phyloP scores from a whole-genome alignment of 2,888 invertebrate genomes.

The Hirtodrosophila trivittata region DNA sequence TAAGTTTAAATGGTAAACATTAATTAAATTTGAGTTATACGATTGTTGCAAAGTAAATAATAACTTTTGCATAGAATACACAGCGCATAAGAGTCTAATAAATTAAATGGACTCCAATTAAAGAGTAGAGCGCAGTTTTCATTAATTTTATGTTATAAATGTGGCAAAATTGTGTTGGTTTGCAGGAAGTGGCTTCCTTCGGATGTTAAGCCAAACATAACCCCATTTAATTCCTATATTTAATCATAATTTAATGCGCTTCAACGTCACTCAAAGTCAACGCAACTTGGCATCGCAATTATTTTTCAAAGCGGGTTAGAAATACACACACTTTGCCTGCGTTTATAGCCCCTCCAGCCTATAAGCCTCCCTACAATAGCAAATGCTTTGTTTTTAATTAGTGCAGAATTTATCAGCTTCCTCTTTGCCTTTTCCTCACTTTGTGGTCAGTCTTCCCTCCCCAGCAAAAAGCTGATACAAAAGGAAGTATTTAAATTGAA shows the following conservation, averaged over 20 bases:
- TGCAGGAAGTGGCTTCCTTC: not conserved
- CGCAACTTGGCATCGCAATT: slow-evolving; percentile 50
- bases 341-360: not conserved
- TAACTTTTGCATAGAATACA: no score
- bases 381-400: slow-evolving; percentile 51
- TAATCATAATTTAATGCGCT: slow-evolving; percentile 69
- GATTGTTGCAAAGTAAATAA: no score
- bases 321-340: not conserved
- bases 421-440: slow-evolving; percentile 24
- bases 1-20: no score
- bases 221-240: slow-evolving; percentile 63
- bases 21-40: no score
- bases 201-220: slow-evolving; percentile 39
- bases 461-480: not conserved
- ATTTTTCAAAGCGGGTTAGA: slow-evolving; percentile 45
- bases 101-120: slow-evolving; percentile 7
- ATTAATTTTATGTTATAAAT: slow-evolving; percentile 48
- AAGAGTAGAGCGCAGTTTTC: slow-evolving; percentile 27
- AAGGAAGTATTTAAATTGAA: slow-evolving; percentile 3
- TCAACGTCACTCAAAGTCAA: slow-evolving; percentile 75
- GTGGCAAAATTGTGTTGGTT: not conserved
- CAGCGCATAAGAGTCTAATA: not conserved
- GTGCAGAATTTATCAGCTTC: slow-evolving; percentile 36
- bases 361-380: slow-evolving; percentile 6
- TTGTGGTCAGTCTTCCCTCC: slow-evolving; percentile 14